A percentile compares a stretch with the other conserved stretches of the same genome.
These are phyloP conservation scores for Onthophagus sagittarius DNA, from an alignment of 2,888 invertebrate species.

Conservation along the genomic window DNA sequence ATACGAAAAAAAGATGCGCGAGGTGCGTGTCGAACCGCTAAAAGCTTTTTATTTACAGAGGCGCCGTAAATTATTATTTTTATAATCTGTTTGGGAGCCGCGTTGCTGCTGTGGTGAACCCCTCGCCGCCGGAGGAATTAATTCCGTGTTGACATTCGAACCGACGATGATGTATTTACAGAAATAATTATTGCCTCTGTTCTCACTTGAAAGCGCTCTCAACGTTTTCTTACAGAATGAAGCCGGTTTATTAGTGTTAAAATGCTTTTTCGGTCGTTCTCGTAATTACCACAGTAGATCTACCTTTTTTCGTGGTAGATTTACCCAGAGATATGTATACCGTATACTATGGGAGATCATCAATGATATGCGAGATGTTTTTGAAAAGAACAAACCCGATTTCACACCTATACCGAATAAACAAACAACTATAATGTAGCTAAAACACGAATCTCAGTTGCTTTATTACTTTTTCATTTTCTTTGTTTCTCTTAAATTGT, in stretches of 20 bases:
- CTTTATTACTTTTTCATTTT: background rate
- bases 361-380: background rate
- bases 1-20: background rate
- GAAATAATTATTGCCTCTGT: constrained; percentile 11
- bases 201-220: constrained; percentile 11
- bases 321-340: no score
- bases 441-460: background rate
- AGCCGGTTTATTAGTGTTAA: constrained; percentile 1
- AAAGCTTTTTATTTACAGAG: constrained; percentile 10
- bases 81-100: constrained; percentile 2
- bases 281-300: background rate
- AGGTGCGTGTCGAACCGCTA: background rate
- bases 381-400: background rate
- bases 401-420: background rate
- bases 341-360: no score
- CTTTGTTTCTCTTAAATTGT: no score
- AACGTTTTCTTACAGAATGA: background rate
- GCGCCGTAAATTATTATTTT: constrained; percentile 10
- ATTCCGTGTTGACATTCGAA: constrained; percentile 5
- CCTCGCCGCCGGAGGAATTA: constrained; percentile 1
- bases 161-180: constrained; percentile 11
- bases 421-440: background rate
- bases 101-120: background rate
- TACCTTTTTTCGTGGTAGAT: no score
- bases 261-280: background rate